Conservation (phyloP, 2,888 invertebrate species). For the Pasiphila rectangulata region DNA sequence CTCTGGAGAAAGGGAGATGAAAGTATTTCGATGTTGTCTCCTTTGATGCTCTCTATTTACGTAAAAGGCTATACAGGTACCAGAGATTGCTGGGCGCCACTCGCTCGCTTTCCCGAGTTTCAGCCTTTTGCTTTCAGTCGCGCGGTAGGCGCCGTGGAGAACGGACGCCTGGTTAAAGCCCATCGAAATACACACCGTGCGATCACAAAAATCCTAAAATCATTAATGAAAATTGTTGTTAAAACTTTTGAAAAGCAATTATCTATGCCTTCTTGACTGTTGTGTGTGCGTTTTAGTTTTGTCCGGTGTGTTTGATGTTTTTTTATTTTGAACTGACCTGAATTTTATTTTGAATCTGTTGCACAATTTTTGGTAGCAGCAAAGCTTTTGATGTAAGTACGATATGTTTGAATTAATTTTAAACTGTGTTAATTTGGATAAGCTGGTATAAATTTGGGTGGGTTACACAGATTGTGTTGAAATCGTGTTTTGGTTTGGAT, state of each 20-base stretch:
- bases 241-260: constrained; percentile 42
- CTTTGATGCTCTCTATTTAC: constrained; percentile 36
- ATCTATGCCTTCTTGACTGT: constrained; percentile 42
- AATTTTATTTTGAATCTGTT: constrained; percentile 66
- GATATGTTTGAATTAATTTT: constrained; percentile 18
- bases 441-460: constrained; percentile 9
- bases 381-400: constrained; percentile 43
- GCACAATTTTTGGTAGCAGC: constrained; percentile 52
- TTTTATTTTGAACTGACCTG: constrained; percentile 52
- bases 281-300: constrained; percentile 34
- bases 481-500: too few species aligned
- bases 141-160: constrained; percentile 53
- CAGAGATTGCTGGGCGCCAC: constrained; percentile 69
- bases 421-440: constrained; percentile 19
- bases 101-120: constrained; percentile 29
- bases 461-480: neutral
- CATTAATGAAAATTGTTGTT: constrained; percentile 58
- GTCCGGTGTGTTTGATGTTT: constrained; percentile 37
- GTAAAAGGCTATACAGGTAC: constrained; percentile 41
- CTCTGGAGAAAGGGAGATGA: constrained; percentile 31
- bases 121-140: constrained; percentile 48
- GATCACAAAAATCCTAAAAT: constrained; percentile 45
- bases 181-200: constrained; percentile 35
- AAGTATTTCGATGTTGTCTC: constrained; percentile 31
- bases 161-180: constrained; percentile 39